Base-by-base conservation (phyloP, 2,797 vertebrate genomes). In the Otolemur crassicaudatus region DNA sequence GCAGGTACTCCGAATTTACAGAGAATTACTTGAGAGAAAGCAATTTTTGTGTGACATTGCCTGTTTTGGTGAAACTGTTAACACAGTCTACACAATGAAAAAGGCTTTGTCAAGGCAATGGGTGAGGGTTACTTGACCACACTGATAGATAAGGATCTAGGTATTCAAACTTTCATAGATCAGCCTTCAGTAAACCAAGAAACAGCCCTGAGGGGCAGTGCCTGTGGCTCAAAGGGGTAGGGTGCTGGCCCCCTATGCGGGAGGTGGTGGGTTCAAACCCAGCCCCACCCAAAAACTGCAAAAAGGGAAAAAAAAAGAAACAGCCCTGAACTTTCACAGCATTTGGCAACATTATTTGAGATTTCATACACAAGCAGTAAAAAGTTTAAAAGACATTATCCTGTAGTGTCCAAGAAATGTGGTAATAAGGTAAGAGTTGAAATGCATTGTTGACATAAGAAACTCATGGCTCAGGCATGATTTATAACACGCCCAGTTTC, bases 371-470 rank as follows among this genome's bases (percentile, higher is more conserved):
- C 53, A 53, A 97, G 94, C 96, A 97, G 89, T 90, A 91, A 97
- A 98, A 96, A 82, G 20, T 84, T 96, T 87, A 97, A 97, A 97
- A 92, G 87, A 97, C 97, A 98, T 95, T 98, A 97, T 98, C 94
- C 94, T 20, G 0, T n/a, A 85, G 94, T 37, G 75, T 98, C 98
- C 98, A 98, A 98, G 81, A 97, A 98, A 96, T 95, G 96, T 97
- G 86, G 97, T 98, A 98, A 98, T 98, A 98, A 98, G 98, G 98
- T 98, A 98, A 98, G 95, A 97, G 97, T 95, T 98, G 97, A 98
- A 98, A 96, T 96, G 94, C 61, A 29, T 91, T 98, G 94, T 95
- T 99, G 98, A 97, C 97, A 89, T 97, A 97, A 97, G 97, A 98
- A 98, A 97, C 87, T 73, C 90, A 96, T 92, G 49, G 91, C 96